Evolutionary conservation across 1,140 invertebrate genomes (phyloP), one percentile per base, ranked within the genome.

Genomic region (Trichonephila inaurata): DNA sequence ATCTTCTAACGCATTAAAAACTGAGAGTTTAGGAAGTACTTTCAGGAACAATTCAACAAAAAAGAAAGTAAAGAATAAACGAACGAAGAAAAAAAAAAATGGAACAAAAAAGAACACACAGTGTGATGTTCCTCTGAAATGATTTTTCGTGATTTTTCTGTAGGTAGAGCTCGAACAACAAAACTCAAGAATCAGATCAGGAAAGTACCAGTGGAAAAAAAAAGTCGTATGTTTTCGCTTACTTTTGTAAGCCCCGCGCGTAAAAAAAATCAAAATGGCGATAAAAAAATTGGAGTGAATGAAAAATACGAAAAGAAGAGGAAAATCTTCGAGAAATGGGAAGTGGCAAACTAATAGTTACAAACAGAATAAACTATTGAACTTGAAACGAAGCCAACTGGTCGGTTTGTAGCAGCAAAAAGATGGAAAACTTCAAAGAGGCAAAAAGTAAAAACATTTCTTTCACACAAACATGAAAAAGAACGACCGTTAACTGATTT

Each of bases 281-380:
- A 58, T 51, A 83, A 60, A 83, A 58, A 83, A 83, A 21, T 18
- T n/a, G 19, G 44, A 83, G 82, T 58, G 72, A 77, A 83, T 83
- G 44, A 83, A 77, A 60, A 58, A 60, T 60, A 51, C 82, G 28
- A 60, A 83, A 60, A 44, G 77, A 83, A 83, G 51, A 83, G 51
- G n/a, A 8, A 83, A 83, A 58, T 58, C 19, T 83, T 83, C 51
- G 21, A 21, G 14, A 83, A 83, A 58, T 83, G 21, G 82, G 40
- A 83, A 83, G 82, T 60, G 44, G 40, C 82, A 60, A 83, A 83
- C 82, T 83, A 83, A 83, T 83, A 83, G 82, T 83, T 83, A 83
- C 82, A 83, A 83, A 83, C 82, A 83, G 82, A 83, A 44, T 83
- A 83, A 83, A 83, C 82, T 83, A 83, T 83, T 83, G 82, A 83